phyloP scores from a whole-genome alignment of 2,113 vertebrate species.

The Alligator sinensis region DNA sequence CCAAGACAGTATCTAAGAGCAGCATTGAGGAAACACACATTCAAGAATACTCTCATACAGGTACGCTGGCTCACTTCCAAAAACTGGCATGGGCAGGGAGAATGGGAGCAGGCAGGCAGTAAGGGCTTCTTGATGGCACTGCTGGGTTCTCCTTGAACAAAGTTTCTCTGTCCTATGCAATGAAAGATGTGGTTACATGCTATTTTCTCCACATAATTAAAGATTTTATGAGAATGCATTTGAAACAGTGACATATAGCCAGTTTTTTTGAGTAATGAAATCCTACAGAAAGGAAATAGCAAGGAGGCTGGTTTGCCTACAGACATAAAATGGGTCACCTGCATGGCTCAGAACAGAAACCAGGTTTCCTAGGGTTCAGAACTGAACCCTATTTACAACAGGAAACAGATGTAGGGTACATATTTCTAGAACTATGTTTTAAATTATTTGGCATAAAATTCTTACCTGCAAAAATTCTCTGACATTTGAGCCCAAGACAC shows the following conservation, averaged over 20 bases:
- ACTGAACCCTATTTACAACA: background rate
- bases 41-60: too few relatives aligned
- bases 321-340: background rate
- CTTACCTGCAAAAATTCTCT: conserved; percentile 97
- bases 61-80: too few relatives aligned
- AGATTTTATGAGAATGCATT: background rate
- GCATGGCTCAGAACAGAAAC: background rate
- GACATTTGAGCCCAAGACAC: conserved; percentile 96
- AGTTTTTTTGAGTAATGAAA: background rate
- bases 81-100: too few relatives aligned
- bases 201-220: background rate
- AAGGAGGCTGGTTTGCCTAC: background rate
- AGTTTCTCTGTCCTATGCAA: too few relatives aligned
- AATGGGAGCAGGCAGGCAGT: too few relatives aligned
- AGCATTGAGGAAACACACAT: too few relatives aligned
- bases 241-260: background rate
- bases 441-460: background rate
- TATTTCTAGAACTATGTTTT: background rate
- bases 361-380: background rate
- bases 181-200: too few relatives aligned
- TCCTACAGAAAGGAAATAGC: background rate
- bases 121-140: too few relatives aligned
- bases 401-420: too few relatives aligned
- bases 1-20: too few relatives aligned
- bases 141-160: too few relatives aligned